These are phyloP conservation scores for Anguilla pacifica DNA, from an alignment of 2,797 vertebrate genomes.

Conservation along the genomic window DNA sequence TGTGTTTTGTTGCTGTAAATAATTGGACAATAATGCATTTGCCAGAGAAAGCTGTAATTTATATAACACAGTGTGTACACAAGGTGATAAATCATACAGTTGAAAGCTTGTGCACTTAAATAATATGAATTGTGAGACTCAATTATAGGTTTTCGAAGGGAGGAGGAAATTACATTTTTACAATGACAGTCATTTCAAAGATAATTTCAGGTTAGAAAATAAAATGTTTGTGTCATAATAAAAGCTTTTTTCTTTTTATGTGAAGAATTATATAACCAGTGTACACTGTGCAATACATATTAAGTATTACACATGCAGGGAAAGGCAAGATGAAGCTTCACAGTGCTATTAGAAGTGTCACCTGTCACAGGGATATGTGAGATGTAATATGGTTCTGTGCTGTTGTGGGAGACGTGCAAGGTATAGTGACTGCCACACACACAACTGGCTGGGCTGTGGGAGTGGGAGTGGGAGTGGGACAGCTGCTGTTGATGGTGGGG, in stretches of 20 bases:
- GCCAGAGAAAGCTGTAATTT: not conserved
- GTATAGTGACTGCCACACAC: conserved; percentile 46
- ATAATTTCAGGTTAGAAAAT: not conserved
- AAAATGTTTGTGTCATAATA: not conserved
- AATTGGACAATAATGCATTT: not conserved
- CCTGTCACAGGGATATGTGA: too few relatives aligned
- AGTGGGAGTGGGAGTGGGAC: conserved; percentile 48
- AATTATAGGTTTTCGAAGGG: not conserved
- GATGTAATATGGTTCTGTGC: not conserved
- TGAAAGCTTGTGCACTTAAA: not conserved
- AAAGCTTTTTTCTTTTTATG: not conserved
- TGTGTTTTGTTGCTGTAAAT: not conserved
- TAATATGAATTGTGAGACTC: not conserved
- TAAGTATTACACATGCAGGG: not conserved
- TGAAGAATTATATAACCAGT: not conserved
- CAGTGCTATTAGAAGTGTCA: not conserved
- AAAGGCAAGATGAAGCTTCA: not conserved
- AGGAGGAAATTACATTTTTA: not conserved
- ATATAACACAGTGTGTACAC: not conserved
- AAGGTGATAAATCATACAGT: not conserved
- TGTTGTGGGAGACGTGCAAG: conserved; percentile 22
- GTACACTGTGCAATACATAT: not conserved
- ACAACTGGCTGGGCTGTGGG: conserved; percentile 43
- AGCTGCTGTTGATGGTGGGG: conserved; percentile 39
- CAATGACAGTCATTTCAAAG: not conserved